Evolutionary conservation across 2,113 vertebrate genomes (phyloP).

Genomic region (Ctenodactylus gundi): DNA sequence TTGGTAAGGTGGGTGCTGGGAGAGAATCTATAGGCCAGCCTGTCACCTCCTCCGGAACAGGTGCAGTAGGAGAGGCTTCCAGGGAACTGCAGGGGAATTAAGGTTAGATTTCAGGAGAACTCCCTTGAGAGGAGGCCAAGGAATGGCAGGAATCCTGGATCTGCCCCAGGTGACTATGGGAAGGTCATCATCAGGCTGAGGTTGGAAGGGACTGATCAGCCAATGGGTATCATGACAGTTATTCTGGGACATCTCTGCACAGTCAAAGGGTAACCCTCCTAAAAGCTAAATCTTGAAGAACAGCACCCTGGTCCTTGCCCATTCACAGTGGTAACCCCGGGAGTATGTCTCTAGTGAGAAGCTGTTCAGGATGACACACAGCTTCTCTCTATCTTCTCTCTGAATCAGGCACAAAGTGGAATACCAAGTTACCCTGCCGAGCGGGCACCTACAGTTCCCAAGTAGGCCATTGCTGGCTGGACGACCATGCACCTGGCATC

Average conservation of each 20-base stretch:
- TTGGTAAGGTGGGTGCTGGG: not conserved
- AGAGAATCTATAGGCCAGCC: not conserved
- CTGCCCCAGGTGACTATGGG: not conserved
- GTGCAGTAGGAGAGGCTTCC: not conserved
- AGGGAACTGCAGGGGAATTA: not conserved
- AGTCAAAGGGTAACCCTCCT: not conserved
- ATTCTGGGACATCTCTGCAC: not conserved
- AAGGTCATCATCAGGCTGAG: too few species aligned
- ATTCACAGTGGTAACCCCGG: not conserved
- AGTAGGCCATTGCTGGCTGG: constrained; percentile 83
- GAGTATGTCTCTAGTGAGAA: not conserved
- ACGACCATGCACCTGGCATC: constrained; percentile 89
- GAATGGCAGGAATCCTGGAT: too few species aligned
- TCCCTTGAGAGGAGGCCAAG: not conserved
- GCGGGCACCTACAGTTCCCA: constrained; percentile 87
- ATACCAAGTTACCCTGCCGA: constrained; percentile 89
- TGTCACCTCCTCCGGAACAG: not conserved
- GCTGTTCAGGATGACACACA: not conserved
- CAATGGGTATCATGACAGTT: not conserved
- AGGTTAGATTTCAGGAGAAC: not conserved
- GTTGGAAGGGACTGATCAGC: not conserved
- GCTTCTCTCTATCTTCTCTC: not conserved
- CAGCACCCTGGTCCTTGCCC: not conserved
- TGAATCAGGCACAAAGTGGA: constrained; percentile 64
- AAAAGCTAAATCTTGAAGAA: too few species aligned